A percentile compares a stretch with the other conserved stretches of the same genome.
These are phyloP conservation scores for Caenorhabditis sp. DNA, from an alignment of 2,888 invertebrate species.

Conservation along the genomic window DNA sequence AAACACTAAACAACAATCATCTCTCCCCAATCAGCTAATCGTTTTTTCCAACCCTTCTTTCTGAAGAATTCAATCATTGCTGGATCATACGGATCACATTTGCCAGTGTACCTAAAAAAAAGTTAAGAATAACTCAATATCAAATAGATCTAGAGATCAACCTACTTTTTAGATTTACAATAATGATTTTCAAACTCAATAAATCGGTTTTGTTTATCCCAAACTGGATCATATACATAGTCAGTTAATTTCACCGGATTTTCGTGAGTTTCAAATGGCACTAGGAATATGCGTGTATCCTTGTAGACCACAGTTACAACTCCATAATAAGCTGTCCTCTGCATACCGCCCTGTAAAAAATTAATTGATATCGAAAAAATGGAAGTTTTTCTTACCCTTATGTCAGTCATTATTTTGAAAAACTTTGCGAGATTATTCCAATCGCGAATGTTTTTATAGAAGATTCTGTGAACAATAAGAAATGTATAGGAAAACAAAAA, in stretches of 20 bases:
- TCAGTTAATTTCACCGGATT: conserved; percentile 22
- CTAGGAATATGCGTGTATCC: conserved; percentile 80
- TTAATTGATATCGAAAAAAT: background rate
- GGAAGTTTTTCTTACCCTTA: conserved; percentile 46
- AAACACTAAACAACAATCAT: conserved; percentile 59
- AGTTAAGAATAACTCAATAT: background rate
- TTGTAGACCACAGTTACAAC: conserved; percentile 88
- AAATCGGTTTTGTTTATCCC: conserved; percentile 63
- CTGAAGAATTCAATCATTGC: conserved; percentile 64
- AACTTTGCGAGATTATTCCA: conserved; percentile 60
- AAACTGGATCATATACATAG: conserved; percentile 52
- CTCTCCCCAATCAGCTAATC: conserved; percentile 61
- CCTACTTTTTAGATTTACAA: conserved; percentile 62
- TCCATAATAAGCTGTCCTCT: conserved; percentile 92
- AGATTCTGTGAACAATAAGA: conserved; percentile 30
- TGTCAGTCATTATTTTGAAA: conserved; percentile 66
- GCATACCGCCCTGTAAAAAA: conserved; percentile 85
- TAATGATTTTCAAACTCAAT: conserved; percentile 64
- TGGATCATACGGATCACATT: conserved; percentile 63
- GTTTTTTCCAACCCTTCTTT: conserved; percentile 53
- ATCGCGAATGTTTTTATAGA: conserved; percentile 56
- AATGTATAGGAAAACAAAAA: background rate
- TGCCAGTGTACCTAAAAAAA: conserved; percentile 56
- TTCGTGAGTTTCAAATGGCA: conserved; percentile 25
- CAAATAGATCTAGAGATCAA: no score